Evolutionary conservation across 2,113 vertebrate species (phyloP).

Genomic region (Macroglossus sobrinus): DNA sequence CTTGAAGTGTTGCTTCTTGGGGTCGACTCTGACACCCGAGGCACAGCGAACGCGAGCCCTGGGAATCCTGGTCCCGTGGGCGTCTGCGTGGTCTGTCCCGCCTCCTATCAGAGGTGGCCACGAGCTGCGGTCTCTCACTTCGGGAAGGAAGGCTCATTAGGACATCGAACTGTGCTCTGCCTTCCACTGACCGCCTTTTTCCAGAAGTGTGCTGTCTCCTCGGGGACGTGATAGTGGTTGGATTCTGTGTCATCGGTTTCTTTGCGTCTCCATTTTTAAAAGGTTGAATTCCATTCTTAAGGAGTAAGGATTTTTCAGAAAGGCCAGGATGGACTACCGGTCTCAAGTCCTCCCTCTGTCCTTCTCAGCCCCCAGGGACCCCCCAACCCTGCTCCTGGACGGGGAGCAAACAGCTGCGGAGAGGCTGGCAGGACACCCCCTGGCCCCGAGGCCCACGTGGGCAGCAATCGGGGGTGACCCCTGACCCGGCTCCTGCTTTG

Average conservation of each 20-base stretch:
- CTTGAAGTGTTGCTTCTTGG: background rate
- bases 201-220: background rate
- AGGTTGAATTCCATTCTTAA: background rate
- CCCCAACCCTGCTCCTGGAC: background rate
- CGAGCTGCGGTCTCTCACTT: background rate
- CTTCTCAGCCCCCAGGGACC: background rate
- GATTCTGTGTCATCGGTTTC: rapidly evolving
- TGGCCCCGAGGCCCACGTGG: background rate
- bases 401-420: background rate
- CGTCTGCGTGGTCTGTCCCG: rapidly evolving
- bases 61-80: no score
- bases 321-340: background rate
- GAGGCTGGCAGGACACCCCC: background rate
- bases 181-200: background rate
- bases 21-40: background rate
- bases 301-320: background rate
- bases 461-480: background rate
- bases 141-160: rapidly evolving
- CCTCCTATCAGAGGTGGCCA: rapidly evolving
- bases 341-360: background rate
- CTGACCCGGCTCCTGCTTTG: background rate
- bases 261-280: background rate
- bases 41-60: background rate
- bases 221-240: background rate
- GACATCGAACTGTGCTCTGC: background rate